These are phyloP conservation scores for Zele albiditarsus DNA, from an alignment of 2,888 invertebrate genomes.

Conservation along the genomic window DNA sequence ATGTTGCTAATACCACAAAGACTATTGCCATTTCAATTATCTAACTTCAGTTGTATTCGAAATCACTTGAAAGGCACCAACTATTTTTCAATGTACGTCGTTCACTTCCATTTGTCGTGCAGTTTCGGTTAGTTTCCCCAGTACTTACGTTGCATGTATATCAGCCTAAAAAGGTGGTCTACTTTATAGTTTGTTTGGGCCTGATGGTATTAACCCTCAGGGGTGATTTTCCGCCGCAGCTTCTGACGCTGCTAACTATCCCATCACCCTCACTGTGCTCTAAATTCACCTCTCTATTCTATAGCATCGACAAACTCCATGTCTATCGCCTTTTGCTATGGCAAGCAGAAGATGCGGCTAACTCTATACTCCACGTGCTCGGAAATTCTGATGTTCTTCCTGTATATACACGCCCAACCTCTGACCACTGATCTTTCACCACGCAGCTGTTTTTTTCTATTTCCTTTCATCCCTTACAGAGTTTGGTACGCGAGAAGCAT, in stretches of 20 bases:
- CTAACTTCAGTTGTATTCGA: too few species aligned
- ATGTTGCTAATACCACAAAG: too few species aligned
- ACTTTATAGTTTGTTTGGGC: slow-evolving; percentile 70
- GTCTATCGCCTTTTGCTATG: slow-evolving; percentile 41
- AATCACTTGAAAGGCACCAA: too few species aligned
- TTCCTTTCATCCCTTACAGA: slow-evolving; percentile 27
- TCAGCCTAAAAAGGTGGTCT: slow-evolving; percentile 54
- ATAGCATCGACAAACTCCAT: background rate
- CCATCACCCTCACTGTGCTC: slow-evolving; percentile 58
- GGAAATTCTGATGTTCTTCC: slow-evolving; percentile 66
- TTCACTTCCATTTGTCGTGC: slow-evolving; percentile 22
- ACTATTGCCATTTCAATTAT: too few species aligned
- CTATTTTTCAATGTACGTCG: too few species aligned
- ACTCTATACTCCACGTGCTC: slow-evolving; percentile 65
- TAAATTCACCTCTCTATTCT: slow-evolving; percentile 57
- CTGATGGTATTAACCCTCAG: slow-evolving; percentile 68
- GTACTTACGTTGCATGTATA: slow-evolving; percentile 55
- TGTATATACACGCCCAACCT: slow-evolving; percentile 55
- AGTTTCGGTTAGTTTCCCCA: slow-evolving; percentile 63
- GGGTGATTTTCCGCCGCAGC: slow-evolving; percentile 65
- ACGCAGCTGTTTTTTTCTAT: slow-evolving; percentile 39
- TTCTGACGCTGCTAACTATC: slow-evolving; percentile 52
- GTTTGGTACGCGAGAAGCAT: slow-evolving; percentile 42
- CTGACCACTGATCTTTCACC: slow-evolving; percentile 47
- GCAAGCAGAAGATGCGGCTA: slow-evolving; percentile 33